Evolutionary conservation across 2,888 invertebrate genomes (phyloP).

Genomic region (Eupithecia tripunctaria): DNA sequence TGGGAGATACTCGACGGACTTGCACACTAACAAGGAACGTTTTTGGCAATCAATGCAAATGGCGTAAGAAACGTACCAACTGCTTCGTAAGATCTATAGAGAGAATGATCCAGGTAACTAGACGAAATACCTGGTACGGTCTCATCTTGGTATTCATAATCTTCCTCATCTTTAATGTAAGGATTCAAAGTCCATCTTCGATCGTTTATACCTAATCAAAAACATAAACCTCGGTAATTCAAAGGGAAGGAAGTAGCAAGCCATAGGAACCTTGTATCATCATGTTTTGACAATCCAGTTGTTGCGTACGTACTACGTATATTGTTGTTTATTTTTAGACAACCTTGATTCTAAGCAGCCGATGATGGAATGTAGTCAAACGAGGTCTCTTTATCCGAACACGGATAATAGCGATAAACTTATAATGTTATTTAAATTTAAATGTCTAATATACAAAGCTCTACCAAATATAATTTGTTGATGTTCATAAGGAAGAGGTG

Average conservation of each 20-base stretch:
- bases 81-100: neutral
- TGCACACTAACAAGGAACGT: neutral
- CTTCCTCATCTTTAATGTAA: neutral
- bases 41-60: neutral
- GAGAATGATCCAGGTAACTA: neutral
- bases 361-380: conserved; percentile 21
- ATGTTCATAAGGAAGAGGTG: neutral
- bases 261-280: neutral
- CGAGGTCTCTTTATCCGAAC: conserved; percentile 11
- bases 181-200: neutral
- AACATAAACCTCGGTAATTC: neutral
- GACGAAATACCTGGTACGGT: neutral
- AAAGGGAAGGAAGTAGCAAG: neutral
- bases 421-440: neutral
- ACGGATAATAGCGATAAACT: neutral
- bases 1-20: neutral
- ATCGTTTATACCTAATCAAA: neutral
- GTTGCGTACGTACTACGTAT: conserved; percentile 1
- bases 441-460: neutral
- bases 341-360: conserved; percentile 33
- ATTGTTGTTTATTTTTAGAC: conserved; percentile 36
- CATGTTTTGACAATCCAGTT: neutral
- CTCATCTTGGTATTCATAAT: neutral
- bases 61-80: neutral
- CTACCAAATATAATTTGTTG: neutral